phyloP scores from a whole-genome alignment of 1,140 invertebrate species.

The Nasonia giraulti region DNA sequence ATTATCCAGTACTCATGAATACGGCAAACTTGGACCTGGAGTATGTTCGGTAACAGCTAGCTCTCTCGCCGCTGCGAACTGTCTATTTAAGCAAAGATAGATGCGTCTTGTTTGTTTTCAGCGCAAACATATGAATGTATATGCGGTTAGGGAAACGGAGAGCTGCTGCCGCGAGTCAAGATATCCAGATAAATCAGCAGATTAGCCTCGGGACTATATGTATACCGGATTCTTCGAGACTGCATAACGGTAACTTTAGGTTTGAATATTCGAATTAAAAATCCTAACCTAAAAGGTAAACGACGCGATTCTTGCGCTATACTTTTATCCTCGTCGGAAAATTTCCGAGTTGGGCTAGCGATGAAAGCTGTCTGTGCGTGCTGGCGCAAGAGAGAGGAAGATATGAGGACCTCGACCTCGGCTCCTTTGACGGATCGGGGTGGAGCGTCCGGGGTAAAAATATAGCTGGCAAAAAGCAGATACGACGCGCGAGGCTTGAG shows the following conservation, averaged over 20 bases:
- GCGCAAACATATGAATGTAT: background rate
- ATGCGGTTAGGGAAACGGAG: background rate
- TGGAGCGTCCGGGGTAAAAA: background rate
- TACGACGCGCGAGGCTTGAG: background rate
- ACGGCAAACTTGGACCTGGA: slow-evolving; percentile 15
- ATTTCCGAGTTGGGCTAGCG: background rate
- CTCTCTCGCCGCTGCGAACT: background rate
- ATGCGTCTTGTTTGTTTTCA: slow-evolving; percentile 37
- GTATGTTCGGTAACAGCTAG: slow-evolving; percentile 1
- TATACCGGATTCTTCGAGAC: background rate
- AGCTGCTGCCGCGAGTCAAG: background rate
- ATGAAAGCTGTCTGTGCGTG: background rate
- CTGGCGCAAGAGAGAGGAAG: background rate
- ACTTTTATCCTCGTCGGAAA: background rate
- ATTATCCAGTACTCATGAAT: background rate
- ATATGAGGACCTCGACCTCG: background rate
- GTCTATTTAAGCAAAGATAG: slow-evolving; percentile 41
- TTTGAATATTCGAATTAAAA: too few relatives aligned
- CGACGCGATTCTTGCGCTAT: too few relatives aligned
- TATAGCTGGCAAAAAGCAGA: background rate
- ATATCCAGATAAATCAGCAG: slow-evolving; percentile 23
- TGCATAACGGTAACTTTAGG: too few relatives aligned
- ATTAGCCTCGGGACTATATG: background rate
- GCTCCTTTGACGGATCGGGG: background rate
- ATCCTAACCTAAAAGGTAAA: too few relatives aligned